Evolutionary conservation across 2,888 invertebrate genomes (phyloP), one percentile per base, ranked within the genome.

Genomic region (Eupithecia inturbata): DNA sequence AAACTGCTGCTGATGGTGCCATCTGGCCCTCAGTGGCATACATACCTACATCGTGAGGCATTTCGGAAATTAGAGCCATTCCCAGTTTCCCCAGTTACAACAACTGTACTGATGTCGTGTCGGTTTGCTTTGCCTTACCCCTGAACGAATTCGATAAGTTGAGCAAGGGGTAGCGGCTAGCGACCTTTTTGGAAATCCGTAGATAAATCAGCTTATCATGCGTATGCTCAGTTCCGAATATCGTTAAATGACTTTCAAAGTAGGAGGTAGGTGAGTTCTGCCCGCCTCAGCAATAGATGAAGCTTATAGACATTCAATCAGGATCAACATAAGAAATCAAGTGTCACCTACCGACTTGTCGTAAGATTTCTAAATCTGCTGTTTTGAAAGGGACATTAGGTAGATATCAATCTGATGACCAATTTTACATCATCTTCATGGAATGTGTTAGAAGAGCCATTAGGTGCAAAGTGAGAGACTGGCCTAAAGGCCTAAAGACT

Each of bases 1-100:
- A 45, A 39, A 28, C 66, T 45, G 60, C 28, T 36, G 53, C 57
- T 14, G 53, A 53, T 53, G 53, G 22, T 53, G 63, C 26, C 63
- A 36, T 14, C 28, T 72, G 67, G 9, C 39, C 26, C 22, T 26
- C 28, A 19, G 26, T 28, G 62, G 16, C 28, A 62, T 6, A 36
- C 36, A 36, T 9, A n/a, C n/a, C n/a, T 62, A 62, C 19, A 22
- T 31, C 31, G 28, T 60, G 60, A 28, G 6, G 16, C 12, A 10
- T 26, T 22, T 57, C 57, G 0, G 57, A 12, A 57, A 57, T 26
- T 4, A 57, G 12, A 26, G 26, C 12, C 26, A 26, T 26, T 57
- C 26, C 14, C 26, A 14, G 26, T 26, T 12, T 14, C 26, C 57
- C n/a, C 22, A 49, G n/a, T 49, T n/a, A 9, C 49, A n/a, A 53